Conservation (phyloP, 2,113 vertebrate species). For the Lophura nycthemera region DNA sequence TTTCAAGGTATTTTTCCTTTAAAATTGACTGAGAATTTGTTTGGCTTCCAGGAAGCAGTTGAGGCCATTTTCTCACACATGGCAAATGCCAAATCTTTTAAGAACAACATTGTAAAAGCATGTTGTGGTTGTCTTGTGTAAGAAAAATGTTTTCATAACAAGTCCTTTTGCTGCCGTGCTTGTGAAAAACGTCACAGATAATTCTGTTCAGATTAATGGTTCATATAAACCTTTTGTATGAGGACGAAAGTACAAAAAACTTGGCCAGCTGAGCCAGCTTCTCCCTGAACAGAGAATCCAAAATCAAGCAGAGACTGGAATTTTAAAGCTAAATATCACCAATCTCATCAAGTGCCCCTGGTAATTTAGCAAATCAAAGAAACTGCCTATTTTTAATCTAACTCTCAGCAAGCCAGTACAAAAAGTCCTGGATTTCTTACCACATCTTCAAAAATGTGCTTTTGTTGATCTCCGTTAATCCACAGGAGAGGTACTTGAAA, state of each 20-base stretch:
- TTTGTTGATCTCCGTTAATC: constrained; percentile 41
- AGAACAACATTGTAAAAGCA: not conserved
- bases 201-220: not conserved
- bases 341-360: not conserved
- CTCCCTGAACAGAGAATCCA: not conserved
- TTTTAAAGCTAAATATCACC: constrained; percentile 13
- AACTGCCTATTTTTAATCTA: constrained; percentile 27
- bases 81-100: not conserved
- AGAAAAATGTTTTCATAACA: not conserved
- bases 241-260: not conserved
- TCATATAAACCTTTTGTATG: not conserved
- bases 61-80: not conserved
- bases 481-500: constrained; percentile 17
- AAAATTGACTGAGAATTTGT: not conserved
- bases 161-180: not conserved
- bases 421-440: not conserved
- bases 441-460: not conserved
- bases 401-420: not conserved
- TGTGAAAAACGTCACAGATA: constrained; percentile 7
- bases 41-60: not conserved
- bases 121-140: not conserved
- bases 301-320: constrained; percentile 15
- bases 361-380: constrained; percentile 21
- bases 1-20: not conserved
- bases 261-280: not conserved